Percentiles rank a stretch among this genome's conserved stretches.
Evolutionary conservation across 2,113 vertebrate species (phyloP).

Genomic region (Ammodramus savannarum): DNA sequence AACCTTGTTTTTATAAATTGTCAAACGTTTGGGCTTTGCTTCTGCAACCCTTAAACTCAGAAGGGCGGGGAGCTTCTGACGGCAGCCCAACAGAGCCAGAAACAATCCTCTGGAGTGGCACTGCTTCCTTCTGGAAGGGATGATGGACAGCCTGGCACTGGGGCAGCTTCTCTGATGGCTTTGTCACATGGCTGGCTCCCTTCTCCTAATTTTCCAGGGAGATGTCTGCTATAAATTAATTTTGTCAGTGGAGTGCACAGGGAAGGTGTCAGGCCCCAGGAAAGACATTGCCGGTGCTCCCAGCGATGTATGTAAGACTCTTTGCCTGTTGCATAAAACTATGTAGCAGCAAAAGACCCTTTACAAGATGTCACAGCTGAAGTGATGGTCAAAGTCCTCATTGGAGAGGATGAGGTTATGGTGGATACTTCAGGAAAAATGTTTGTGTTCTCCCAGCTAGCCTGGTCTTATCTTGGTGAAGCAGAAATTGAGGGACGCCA

Average conservation of each 20-base stretch:
- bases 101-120: neutral
- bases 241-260: neutral
- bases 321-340: neutral
- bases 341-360: neutral
- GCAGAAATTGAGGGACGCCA: rapidly evolving
- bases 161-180: neutral
- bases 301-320: rapidly evolving
- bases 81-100: neutral
- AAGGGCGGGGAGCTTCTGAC: neutral
- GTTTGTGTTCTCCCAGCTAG: neutral
- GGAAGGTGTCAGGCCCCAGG: neutral
- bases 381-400: neutral
- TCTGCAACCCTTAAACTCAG: neutral
- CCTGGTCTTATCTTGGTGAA: neutral
- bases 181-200: neutral
- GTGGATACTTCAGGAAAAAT: neutral
- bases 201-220: neutral
- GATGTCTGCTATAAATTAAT: neutral
- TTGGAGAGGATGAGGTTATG: neutral
- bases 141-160: neutral
- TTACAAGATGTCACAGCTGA: neutral
- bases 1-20: neutral
- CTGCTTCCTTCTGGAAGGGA: neutral
- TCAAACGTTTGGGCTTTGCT: neutral
- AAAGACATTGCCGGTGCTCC: neutral